phyloP scores from a whole-genome alignment of 2,797 vertebrate species.

The Enoplosus armatus region DNA sequence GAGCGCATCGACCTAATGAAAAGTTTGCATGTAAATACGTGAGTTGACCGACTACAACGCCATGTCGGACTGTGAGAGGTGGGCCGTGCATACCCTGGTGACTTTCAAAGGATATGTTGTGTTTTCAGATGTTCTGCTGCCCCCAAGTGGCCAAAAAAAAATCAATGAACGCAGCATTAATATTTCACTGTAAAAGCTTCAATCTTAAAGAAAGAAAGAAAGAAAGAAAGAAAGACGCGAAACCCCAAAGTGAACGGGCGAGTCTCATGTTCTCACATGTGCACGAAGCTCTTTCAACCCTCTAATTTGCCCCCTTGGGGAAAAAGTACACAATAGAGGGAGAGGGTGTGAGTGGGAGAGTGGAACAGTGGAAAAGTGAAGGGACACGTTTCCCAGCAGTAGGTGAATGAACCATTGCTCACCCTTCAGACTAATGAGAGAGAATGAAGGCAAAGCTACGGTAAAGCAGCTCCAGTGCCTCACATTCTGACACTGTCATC shows the following conservation, averaged over 20 bases:
- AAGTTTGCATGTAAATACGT: too few relatives aligned
- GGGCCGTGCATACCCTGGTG: too few relatives aligned
- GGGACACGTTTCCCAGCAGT: constrained; percentile 48
- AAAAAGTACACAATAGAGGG: constrained; percentile 8
- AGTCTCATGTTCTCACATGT: constrained; percentile 20
- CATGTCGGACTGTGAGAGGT: too few relatives aligned
- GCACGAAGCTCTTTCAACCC: background rate
- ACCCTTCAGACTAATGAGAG: constrained; percentile 68
- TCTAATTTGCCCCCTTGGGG: constrained; percentile 12
- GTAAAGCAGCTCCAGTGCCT: constrained; percentile 8
- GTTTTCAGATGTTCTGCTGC: background rate
- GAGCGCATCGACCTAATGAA: too few relatives aligned
- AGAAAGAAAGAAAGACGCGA: background rate
- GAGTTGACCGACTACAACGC: too few relatives aligned
- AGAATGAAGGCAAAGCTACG: constrained; percentile 50
- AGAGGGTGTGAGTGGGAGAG: background rate
- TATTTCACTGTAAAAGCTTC: background rate
- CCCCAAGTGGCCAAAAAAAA: background rate
- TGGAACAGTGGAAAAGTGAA: constrained; percentile 15
- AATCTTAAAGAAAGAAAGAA: background rate
- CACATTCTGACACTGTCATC: constrained; percentile 16
- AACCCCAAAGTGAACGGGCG: background rate
- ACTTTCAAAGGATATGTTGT: too few relatives aligned
- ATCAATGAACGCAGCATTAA: background rate
- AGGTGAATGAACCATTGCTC: constrained; percentile 37